These are phyloP conservation scores for Acropora yongei DNA, from an alignment of 64 coral and sea anemone genomes.

Conservation along the genomic window DNA sequence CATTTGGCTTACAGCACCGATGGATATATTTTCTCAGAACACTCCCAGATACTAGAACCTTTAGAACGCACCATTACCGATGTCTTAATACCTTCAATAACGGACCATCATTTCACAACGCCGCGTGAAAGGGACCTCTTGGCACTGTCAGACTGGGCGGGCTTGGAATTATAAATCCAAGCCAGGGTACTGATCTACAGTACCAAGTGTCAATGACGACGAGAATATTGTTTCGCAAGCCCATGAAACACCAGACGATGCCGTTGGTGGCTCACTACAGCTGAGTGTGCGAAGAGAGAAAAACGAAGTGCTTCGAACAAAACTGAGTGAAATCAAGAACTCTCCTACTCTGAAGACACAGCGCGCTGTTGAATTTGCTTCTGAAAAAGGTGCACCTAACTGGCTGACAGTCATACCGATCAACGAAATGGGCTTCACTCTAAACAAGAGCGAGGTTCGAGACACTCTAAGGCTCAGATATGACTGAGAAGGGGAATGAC, in stretches of 20 bases:
- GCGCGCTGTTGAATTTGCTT: slow-evolving; percentile 27
- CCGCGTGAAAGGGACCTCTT: slow-evolving; percentile 10
- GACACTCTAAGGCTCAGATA: too few species aligned
- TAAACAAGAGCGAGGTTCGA: too few species aligned
- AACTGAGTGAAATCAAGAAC: slow-evolving; percentile 21
- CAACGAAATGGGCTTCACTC: too few species aligned
- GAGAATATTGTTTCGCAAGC: background rate
- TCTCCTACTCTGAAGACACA: slow-evolving; percentile 34
- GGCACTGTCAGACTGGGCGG: slow-evolving; percentile 29
- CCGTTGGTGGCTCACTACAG: slow-evolving; percentile 7
- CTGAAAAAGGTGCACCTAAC: slow-evolving; percentile 26
- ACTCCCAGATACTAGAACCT: slow-evolving; percentile 1
- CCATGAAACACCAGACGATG: slow-evolving; percentile 23
- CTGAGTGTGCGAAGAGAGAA: slow-evolving; percentile 36
- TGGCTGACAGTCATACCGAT: too few species aligned
- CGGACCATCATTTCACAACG: slow-evolving; percentile 32
- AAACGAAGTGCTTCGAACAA: slow-evolving; percentile 21
- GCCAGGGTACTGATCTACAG: slow-evolving; percentile 22
- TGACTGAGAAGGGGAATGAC: too few species aligned
- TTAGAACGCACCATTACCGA: slow-evolving; percentile 2
- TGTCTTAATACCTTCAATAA: slow-evolving; percentile 34
- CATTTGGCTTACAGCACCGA: slow-evolving; percentile 42
- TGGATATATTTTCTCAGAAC: slow-evolving; percentile 50
- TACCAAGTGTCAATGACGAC: background rate
- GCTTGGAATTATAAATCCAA: slow-evolving; percentile 27